These are phyloP conservation scores for Chrysolina americana DNA, from an alignment of 2,888 invertebrate species.

Conservation along the genomic window DNA sequence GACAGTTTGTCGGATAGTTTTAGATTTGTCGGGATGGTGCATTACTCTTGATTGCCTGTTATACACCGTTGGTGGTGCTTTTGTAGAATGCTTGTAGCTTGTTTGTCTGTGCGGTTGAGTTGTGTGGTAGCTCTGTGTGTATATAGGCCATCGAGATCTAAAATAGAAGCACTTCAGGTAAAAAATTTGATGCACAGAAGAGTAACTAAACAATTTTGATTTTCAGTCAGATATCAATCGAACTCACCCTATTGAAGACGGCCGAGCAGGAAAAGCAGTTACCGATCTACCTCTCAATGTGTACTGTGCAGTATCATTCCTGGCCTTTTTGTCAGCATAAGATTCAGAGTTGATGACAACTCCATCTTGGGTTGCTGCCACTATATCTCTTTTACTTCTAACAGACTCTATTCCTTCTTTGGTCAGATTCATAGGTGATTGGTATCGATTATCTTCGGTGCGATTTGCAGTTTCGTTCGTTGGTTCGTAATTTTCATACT, in stretches of 20 bases:
- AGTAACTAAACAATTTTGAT: not conserved
- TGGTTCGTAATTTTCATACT: not conserved
- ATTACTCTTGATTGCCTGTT: conserved; percentile 61
- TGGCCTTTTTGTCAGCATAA: conserved; percentile 59
- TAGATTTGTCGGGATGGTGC: conserved; percentile 60
- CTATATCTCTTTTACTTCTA: conserved; percentile 67
- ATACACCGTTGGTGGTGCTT: conserved; percentile 51
- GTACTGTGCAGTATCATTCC: conserved; percentile 47
- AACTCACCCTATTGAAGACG: conserved; percentile 41
- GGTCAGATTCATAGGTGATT: conserved; percentile 33
- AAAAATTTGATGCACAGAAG: not conserved
- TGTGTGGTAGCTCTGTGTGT: conserved; percentile 30
- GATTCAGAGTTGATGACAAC: conserved; percentile 66
- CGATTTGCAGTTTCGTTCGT: not conserved
- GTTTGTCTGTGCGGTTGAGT: conserved; percentile 12
- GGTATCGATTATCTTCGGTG: conserved; percentile 13
- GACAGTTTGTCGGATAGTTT: conserved; percentile 54
- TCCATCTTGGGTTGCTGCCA: conserved; percentile 62
- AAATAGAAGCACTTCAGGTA: conserved; percentile 17
- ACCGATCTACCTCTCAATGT: conserved; percentile 35
- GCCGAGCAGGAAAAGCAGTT: conserved; percentile 38
- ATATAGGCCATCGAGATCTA: conserved; percentile 37
- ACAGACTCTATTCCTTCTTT: conserved; percentile 47
- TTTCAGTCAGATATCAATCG: not conserved
- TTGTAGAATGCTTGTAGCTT: conserved; percentile 27